These are phyloP conservation scores for Natator depressus DNA, from an alignment of 2,113 vertebrate genomes.

Conservation along the genomic window DNA sequence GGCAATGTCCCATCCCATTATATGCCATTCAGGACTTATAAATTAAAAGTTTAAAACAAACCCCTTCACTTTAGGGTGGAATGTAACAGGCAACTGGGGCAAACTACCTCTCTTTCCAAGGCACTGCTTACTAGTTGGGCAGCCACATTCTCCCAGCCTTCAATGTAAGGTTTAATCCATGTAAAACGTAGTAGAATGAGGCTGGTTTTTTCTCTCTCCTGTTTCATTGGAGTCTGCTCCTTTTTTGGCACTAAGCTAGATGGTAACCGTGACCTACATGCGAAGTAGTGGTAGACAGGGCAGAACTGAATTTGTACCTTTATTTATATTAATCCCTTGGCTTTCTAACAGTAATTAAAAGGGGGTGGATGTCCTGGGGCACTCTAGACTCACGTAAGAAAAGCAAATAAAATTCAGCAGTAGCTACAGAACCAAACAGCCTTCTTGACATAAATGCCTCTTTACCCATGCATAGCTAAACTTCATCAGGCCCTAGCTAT, in stretches of 20 bases:
- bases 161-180: background rate
- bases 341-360: background rate
- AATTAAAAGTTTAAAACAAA: background rate
- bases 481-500: background rate
- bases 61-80: background rate
- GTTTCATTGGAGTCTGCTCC: background rate
- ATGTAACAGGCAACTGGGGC: background rate
- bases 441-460: background rate
- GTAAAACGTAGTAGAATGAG: background rate
- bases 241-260: background rate
- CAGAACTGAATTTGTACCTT: background rate
- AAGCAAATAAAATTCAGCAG: rapidly evolving
- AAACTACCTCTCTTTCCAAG: background rate
- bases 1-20: background rate
- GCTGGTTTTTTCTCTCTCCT: background rate
- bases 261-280: background rate
- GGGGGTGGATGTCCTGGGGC: background rate
- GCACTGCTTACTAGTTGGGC: background rate
- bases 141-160: background rate
- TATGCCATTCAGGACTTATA: background rate
- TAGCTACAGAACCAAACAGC: rapidly evolving
- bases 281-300: background rate
- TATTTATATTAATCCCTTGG: background rate
- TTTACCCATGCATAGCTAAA: background rate
- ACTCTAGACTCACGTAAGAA: background rate